These are phyloP conservation scores for Hylaea fasciaria DNA, from an alignment of 2,888 invertebrate species.

Conservation along the genomic window DNA sequence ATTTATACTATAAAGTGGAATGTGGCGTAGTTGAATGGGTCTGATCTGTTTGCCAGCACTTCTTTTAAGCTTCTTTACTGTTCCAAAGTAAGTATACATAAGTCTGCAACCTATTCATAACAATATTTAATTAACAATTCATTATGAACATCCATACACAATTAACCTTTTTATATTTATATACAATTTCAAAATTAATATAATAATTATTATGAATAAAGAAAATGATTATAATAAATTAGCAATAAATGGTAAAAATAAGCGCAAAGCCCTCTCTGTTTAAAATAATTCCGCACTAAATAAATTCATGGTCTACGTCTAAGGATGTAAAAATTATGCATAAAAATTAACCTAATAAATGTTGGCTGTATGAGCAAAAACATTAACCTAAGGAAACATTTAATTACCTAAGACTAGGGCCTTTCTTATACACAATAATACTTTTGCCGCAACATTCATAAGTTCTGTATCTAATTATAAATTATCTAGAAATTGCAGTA, in stretches of 20 bases:
- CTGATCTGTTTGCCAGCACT: background rate
- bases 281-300: slow-evolving; percentile 24
- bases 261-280: slow-evolving; percentile 31
- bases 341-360: slow-evolving; percentile 38
- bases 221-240: slow-evolving; percentile 13
- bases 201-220: slow-evolving; percentile 11
- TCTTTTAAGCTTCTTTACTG: slow-evolving; percentile 3
- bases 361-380: slow-evolving; percentile 73
- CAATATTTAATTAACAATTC: slow-evolving; percentile 8
- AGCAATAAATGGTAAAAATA: slow-evolving; percentile 33
- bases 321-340: slow-evolving; percentile 39
- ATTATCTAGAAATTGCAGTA: slow-evolving; percentile 63
- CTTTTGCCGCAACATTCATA: slow-evolving; percentile 53
- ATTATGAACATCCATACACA: slow-evolving; percentile 1
- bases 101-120: slow-evolving; percentile 4
- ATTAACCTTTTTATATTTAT: slow-evolving; percentile 6
- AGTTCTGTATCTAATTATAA: slow-evolving; percentile 55
- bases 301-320: slow-evolving; percentile 39
- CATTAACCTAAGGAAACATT: slow-evolving; percentile 65
- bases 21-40: too few species aligned
- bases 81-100: slow-evolving; percentile 7
- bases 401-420: slow-evolving; percentile 80
- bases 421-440: slow-evolving; percentile 70
- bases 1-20: too few species aligned
- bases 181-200: slow-evolving; percentile 16